Conservation (phyloP, 1,140 invertebrate genomes). For the Arion vulgaris region DNA sequence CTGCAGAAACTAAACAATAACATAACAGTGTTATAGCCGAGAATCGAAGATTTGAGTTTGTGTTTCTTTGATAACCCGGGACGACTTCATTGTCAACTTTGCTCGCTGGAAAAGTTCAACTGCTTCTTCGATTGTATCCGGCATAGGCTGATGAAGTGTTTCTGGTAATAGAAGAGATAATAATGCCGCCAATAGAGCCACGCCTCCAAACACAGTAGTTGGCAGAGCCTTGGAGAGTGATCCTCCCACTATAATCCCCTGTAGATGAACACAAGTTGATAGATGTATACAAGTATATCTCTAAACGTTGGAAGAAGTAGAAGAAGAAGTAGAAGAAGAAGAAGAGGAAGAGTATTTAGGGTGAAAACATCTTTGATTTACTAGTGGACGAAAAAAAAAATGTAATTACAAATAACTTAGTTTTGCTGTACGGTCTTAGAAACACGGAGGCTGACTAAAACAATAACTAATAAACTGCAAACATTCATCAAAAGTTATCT, state of each 20-base stretch:
- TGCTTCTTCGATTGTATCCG: constrained; percentile 76
- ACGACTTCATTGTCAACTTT: neutral
- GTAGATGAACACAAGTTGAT: neutral
- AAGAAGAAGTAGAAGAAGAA: neutral
- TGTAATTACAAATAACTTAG: too few species aligned
- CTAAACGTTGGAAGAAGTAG: too few species aligned
- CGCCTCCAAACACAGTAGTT: constrained; percentile 77
- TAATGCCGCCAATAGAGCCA: constrained; percentile 74
- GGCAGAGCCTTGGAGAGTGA: constrained; percentile 55
- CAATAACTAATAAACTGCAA: too few species aligned
- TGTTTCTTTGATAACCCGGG: neutral
- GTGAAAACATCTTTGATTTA: too few species aligned
- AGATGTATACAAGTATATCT: too few species aligned
- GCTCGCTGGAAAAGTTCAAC: neutral
- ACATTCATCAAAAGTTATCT: too few species aligned
- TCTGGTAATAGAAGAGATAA: constrained; percentile 75
- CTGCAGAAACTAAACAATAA: too few species aligned
- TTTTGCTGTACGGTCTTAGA: too few species aligned
- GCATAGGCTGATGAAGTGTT: constrained; percentile 75
- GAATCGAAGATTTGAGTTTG: neutral
- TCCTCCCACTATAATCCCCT: neutral
- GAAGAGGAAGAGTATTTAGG: too few species aligned
- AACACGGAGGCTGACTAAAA: too few species aligned
- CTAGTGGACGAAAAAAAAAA: too few species aligned
- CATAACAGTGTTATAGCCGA: neutral